Evolutionary conservation across 2,797 vertebrate genomes (phyloP).

Genomic region (Eulemur rubriventer): DNA sequence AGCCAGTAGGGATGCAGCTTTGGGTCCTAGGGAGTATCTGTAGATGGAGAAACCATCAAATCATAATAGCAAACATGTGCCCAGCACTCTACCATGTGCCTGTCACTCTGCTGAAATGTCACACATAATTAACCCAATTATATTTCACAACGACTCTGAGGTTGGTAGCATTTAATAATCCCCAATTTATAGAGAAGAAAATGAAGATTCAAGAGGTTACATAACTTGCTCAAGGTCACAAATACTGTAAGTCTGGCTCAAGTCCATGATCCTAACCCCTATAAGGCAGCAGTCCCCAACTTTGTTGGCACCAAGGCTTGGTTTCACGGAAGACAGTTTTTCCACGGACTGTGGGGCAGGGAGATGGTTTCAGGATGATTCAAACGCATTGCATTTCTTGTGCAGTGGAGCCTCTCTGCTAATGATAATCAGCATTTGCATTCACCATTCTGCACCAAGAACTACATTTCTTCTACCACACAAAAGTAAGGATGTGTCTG

Average conservation of each 20-base stretch:
- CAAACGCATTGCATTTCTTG: too few relatives aligned
- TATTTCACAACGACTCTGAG: neutral
- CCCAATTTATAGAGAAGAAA: constrained; percentile 36
- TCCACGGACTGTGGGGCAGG: too few relatives aligned
- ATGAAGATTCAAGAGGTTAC: neutral
- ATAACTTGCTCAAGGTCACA: constrained; percentile 2
- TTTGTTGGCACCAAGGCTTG: too few relatives aligned
- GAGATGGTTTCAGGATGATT: too few relatives aligned
- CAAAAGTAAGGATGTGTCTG: neutral
- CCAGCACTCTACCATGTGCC: neutral
- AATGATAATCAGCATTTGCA: too few relatives aligned
- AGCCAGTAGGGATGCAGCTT: constrained; percentile 75
- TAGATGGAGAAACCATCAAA: neutral
- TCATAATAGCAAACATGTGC: too few relatives aligned
- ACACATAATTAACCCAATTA: neutral
- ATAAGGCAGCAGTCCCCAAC: too few relatives aligned
- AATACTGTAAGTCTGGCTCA: neutral
- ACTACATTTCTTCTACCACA: neutral
- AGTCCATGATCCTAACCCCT: neutral
- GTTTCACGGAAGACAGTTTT: too few relatives aligned
- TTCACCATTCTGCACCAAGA: neutral
- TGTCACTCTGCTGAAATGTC: neutral
- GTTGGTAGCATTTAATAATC: neutral
- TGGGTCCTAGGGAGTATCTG: constrained; percentile 73
- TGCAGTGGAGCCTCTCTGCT: too few relatives aligned